Percentiles rank a stretch among this genome's conserved stretches.
Evolutionary conservation across 1,140 invertebrate species (phyloP).

Genomic region (Gryllus bimaculatus): DNA sequence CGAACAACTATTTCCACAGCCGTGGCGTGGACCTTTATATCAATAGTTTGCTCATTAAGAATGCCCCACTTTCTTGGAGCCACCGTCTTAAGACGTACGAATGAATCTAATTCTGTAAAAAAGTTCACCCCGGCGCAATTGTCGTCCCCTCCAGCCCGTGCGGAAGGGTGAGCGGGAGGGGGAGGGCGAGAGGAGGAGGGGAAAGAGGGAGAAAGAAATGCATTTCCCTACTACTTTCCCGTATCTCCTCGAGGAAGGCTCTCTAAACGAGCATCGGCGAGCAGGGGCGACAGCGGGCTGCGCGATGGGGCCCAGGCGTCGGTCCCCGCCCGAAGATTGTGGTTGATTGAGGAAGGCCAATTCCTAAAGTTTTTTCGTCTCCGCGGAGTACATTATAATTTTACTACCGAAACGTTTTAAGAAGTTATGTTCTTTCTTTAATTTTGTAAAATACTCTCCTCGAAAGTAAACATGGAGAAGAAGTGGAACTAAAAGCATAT

Average conservation of each 20-base stretch:
- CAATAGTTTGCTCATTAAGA: no score
- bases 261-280: neutral
- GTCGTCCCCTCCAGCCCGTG: no score
- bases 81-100: no score
- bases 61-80: no score
- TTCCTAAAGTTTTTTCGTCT: neutral
- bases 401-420: constrained; percentile 8
- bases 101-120: no score
- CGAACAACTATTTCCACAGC: no score
- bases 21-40: no score
- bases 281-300: neutral
- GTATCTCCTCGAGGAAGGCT: neutral
- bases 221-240: neutral
- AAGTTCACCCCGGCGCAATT: no score
- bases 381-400: constrained; percentile 9
- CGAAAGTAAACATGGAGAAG: neutral
- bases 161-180: no score
- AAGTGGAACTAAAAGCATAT: constrained; percentile 5
- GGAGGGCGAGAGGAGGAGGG: neutral
- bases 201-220: neutral
- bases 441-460: neutral
- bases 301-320: neutral
- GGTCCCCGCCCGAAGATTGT: neutral
- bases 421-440: constrained; percentile 11
- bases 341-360: neutral